Conservation (phyloP, 2,797 vertebrate species). For the Loris lydekkerianus region DNA sequence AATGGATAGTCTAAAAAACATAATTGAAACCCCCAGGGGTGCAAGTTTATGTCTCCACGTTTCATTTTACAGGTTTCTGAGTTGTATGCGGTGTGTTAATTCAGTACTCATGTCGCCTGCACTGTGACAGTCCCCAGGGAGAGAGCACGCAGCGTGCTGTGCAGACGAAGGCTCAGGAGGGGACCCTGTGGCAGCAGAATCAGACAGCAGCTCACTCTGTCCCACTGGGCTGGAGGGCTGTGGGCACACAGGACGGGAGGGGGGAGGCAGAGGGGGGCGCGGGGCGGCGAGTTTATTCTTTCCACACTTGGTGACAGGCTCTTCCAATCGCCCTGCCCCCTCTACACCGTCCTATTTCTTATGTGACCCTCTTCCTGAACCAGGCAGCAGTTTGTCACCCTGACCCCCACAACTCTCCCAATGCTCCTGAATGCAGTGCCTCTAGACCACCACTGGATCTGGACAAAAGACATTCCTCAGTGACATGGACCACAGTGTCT, state of each 20-base stretch:
- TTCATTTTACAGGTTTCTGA: not conserved
- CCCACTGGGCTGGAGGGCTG: not conserved
- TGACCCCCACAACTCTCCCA: not conserved
- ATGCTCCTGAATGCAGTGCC: not conserved
- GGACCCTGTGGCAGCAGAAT: not conserved
- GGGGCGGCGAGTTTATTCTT: not conserved
- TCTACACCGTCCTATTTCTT: not conserved
- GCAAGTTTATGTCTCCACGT: not conserved
- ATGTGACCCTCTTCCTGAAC: not conserved
- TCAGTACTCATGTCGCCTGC: not conserved
- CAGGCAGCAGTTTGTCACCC: not conserved
- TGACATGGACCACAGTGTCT: not conserved
- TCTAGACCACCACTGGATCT: not conserved
- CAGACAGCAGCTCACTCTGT: not conserved
- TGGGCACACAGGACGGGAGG: accelerated
- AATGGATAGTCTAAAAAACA: not conserved
- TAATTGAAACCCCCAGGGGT: not conserved
- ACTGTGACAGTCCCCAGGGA: not conserved
- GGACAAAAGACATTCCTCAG: slow-evolving; percentile 55
- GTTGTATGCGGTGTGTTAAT: not conserved
- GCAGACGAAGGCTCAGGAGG: not conserved
- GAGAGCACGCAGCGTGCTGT: not conserved
- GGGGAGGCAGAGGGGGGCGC: not conserved
- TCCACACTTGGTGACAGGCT: not conserved
- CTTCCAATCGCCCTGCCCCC: not conserved